These are phyloP conservation scores for Uropetala carovei DNA, from an alignment of 2,888 invertebrate genomes.

Conservation along the genomic window DNA sequence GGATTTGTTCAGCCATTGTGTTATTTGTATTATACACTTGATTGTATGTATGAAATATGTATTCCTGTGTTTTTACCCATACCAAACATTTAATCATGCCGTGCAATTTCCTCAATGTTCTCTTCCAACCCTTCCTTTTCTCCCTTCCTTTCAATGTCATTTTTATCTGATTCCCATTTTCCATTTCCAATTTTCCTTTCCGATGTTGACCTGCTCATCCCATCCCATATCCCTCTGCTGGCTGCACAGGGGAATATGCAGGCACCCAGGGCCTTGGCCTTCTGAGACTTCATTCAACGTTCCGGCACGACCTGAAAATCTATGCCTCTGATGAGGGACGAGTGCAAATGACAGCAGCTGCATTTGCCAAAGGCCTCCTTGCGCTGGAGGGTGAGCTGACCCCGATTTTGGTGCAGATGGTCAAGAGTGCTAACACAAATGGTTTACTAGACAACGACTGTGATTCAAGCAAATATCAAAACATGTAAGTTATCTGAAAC, in stretches of 20 bases:
- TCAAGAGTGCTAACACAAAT: constrained; percentile 99
- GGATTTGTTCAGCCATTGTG: too few relatives aligned
- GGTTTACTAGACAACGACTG: constrained; percentile 98
- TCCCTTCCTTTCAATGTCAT: constrained; percentile 1
- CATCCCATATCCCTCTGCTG: constrained; percentile 47
- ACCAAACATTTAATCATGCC: not conserved
- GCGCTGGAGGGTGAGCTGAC: constrained; percentile 99
- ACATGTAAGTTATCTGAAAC: constrained; percentile 82
- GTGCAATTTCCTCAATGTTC: constrained; percentile 15
- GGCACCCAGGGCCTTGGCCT: constrained; percentile 97
- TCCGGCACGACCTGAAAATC: constrained; percentile 98
- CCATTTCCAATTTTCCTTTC: constrained; percentile 38
- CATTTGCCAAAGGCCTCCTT: constrained; percentile 98
- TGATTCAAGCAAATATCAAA: constrained; percentile 96
- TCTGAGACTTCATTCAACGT: constrained; percentile 96
- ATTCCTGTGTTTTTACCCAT: not conserved
- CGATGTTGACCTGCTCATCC: not conserved
- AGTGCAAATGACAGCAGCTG: constrained; percentile 99
- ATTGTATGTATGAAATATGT: not conserved
- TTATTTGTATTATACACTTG: not conserved
- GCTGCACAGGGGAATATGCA: constrained; percentile 83
- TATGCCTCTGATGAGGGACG: constrained; percentile 99
- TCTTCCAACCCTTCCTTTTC: not conserved
- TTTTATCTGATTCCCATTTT: constrained; percentile 51
- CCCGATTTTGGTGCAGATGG: constrained; percentile 99